Conservation (phyloP, 2,888 invertebrate species). For the Eulithis testata region DNA sequence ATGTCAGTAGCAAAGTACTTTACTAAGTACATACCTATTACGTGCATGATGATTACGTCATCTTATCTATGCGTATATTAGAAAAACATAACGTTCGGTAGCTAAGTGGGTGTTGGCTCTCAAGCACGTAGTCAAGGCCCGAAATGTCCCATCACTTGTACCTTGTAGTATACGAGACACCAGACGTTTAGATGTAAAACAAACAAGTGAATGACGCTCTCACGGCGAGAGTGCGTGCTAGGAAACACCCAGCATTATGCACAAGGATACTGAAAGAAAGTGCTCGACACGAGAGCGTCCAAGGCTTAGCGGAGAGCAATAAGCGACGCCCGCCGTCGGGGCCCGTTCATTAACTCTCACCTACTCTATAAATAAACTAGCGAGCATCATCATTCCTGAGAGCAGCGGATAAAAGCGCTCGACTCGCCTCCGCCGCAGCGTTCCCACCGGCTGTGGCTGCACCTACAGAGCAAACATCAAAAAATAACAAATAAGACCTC, state of each 20-base stretch:
- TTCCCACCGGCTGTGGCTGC: slow-evolving; percentile 50
- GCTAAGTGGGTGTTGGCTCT: slow-evolving; percentile 69
- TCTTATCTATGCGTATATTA: slow-evolving; percentile 30
- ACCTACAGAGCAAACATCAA: slow-evolving; percentile 57
- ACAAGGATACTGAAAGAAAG: slow-evolving; percentile 81
- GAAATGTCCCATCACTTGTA: slow-evolving; percentile 66
- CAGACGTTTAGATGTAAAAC: slow-evolving; percentile 75
- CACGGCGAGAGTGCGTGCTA: slow-evolving; percentile 71
- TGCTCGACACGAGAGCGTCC: slow-evolving; percentile 79
- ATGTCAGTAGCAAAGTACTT: slow-evolving; percentile 32
- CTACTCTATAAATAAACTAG: slow-evolving; percentile 70
- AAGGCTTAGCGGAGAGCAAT: slow-evolving; percentile 75
- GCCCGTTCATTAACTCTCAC: slow-evolving; percentile 78
- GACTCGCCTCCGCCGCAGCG: slow-evolving; percentile 28
- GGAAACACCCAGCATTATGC: slow-evolving; percentile 78
- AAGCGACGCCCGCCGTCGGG: slow-evolving; percentile 75
- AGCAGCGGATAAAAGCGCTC: slow-evolving; percentile 55
- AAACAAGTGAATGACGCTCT: slow-evolving; percentile 77
- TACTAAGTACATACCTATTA: slow-evolving; percentile 6
- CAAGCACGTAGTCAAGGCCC: slow-evolving; percentile 60
- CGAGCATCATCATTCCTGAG: slow-evolving; percentile 53
- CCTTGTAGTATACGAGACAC: slow-evolving; percentile 57
- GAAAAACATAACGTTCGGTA: slow-evolving; percentile 60
- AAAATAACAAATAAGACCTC: slow-evolving; percentile 62
- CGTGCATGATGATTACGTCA: background rate